Evolutionary conservation across 2,113 vertebrate genomes (phyloP).

Genomic region (Brachypodius melanocephalos): DNA sequence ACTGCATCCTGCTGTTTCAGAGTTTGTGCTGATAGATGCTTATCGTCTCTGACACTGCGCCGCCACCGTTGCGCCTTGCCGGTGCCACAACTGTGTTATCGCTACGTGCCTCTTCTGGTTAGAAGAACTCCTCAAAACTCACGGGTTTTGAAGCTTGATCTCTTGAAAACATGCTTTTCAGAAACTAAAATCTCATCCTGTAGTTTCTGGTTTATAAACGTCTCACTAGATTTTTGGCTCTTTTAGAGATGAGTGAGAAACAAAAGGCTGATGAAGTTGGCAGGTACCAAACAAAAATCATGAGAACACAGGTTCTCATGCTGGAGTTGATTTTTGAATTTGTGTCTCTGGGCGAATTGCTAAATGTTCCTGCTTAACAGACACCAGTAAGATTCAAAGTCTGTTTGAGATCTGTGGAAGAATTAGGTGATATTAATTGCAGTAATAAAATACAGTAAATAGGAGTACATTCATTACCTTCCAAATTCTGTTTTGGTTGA

Average conservation of each 20-base stretch:
- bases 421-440: background rate
- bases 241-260: background rate
- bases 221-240: background rate
- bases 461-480: background rate
- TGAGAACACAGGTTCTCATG: background rate
- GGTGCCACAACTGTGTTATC: background rate
- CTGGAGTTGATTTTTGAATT: background rate
- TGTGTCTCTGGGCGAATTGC: background rate
- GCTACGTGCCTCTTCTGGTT: background rate
- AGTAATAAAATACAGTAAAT: background rate
- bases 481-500: background rate
- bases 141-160: background rate
- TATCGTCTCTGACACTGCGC: slow-evolving; percentile 27
- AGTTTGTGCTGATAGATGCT: slow-evolving; percentile 69
- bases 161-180: background rate
- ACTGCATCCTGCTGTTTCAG: slow-evolving; percentile 63
- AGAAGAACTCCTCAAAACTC: background rate
- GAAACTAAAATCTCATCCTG: background rate
- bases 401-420: background rate
- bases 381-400: background rate
- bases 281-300: background rate
- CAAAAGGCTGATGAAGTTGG: background rate
- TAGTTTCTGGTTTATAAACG: background rate
- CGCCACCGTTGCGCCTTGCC: background rate
- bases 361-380: background rate